phyloP scores from a whole-genome alignment of 2,113 vertebrate genomes.

The Cebidichthys violaceus region DNA sequence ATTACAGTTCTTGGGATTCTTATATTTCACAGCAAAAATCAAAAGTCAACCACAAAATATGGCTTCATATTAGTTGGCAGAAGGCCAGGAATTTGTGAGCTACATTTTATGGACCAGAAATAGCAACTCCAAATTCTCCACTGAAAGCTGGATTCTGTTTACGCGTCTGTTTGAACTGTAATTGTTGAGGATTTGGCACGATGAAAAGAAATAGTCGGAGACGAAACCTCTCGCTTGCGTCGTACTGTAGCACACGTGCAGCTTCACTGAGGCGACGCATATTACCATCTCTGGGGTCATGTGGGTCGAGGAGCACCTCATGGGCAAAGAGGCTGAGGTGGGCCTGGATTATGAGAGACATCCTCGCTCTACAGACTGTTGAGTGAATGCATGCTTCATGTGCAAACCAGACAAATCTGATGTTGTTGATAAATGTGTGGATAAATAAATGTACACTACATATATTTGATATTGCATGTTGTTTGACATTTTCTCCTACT shows the following conservation, averaged over 20 bases:
- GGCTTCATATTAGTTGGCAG: conserved; percentile 24
- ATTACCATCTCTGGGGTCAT: not conserved
- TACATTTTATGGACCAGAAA: conserved; percentile 8
- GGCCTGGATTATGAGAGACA: not conserved
- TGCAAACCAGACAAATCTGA: not conserved
- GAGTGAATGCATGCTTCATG: not conserved
- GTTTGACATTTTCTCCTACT: conserved; percentile 7
- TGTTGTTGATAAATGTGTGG: not conserved
- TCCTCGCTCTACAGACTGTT: not conserved
- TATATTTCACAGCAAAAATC: conserved; percentile 21
- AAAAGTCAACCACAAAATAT: conserved; percentile 30
- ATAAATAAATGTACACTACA: not conserved
- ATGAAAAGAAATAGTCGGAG: not conserved
- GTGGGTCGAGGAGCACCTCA: not conserved
- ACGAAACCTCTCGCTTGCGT: not conserved
- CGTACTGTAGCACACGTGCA: not conserved
- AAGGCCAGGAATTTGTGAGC: conserved; percentile 34
- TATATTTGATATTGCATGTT: not conserved
- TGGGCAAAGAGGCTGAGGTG: not conserved
- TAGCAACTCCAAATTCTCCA: conserved; percentile 16
- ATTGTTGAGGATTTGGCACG: conserved; percentile 6
- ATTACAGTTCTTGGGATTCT: conserved; percentile 12
- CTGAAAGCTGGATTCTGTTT: conserved; percentile 21
- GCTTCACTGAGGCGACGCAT: not conserved
- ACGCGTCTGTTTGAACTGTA: not conserved